Evolutionary conservation across 2,797 vertebrate species (phyloP).

Genomic region (Mormyrus proboscirostris): DNA sequence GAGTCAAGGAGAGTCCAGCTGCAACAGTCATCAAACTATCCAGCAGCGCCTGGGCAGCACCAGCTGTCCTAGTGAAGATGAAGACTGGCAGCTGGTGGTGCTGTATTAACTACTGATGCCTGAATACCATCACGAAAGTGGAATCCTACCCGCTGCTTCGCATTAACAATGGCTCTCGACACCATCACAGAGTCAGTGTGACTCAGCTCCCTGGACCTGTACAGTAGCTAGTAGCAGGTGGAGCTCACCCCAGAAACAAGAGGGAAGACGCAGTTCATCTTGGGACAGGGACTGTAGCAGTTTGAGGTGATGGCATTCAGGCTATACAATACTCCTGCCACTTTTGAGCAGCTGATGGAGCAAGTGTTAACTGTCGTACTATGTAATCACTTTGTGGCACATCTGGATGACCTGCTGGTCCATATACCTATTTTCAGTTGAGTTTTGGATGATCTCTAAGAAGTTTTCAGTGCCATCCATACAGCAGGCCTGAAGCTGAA

Average conservation of each 20-base stretch:
- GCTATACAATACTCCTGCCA: not conserved
- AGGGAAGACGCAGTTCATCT: not conserved
- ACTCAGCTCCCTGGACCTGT: not conserved
- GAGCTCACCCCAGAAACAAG: not conserved
- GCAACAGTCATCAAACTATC: not conserved
- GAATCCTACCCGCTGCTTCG: not conserved
- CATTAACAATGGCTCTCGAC: not conserved
- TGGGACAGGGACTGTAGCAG: not conserved
- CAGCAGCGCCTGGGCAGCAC: not conserved
- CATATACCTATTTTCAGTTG: not conserved
- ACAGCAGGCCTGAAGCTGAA: not conserved
- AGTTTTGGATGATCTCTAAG: not conserved
- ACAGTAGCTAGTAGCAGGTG: not conserved
- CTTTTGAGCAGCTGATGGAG: not conserved
- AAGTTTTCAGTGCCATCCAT: not conserved
- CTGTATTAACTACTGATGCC: not conserved
- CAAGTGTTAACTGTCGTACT: not conserved
- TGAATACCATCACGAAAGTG: not conserved
- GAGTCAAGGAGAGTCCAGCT: not conserved
- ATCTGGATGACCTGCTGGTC: not conserved
- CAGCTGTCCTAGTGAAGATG: not conserved
- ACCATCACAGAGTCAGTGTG: not conserved
- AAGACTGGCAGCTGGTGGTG: not conserved
- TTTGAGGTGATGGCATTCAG: not conserved
- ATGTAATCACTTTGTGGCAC: not conserved